Evolutionary conservation across 2,113 vertebrate species (phyloP).

Genomic region (Oryzias javanicus): DNA sequence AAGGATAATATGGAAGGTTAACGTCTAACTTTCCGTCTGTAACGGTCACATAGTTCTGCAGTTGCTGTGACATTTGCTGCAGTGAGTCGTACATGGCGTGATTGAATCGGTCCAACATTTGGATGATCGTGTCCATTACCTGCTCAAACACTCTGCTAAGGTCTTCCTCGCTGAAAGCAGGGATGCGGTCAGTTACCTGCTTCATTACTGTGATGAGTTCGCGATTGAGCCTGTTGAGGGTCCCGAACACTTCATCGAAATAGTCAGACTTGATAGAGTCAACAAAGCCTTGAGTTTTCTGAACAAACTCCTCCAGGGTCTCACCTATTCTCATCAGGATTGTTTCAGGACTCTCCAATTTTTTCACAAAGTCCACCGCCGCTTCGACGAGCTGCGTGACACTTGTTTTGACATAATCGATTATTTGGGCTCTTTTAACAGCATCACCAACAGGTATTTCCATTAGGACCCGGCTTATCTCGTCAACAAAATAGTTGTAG

Average conservation of each 20-base stretch:
- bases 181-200: slow-evolving; percentile 59
- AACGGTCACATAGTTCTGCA: slow-evolving; percentile 67
- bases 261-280: slow-evolving; percentile 70
- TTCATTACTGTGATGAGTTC: slow-evolving; percentile 57
- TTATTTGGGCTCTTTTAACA: slow-evolving; percentile 63
- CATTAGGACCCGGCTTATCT: slow-evolving; percentile 68
- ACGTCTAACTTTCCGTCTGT: slow-evolving; percentile 78
- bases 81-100: slow-evolving; percentile 68
- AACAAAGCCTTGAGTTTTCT: slow-evolving; percentile 19
- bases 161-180: slow-evolving; percentile 43
- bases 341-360: slow-evolving; percentile 57
- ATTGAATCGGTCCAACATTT: slow-evolving; percentile 61
- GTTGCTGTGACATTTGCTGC: slow-evolving; percentile 58
- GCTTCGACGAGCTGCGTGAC: slow-evolving; percentile 18
- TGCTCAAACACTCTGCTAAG: slow-evolving; percentile 5
- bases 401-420: slow-evolving; percentile 48
- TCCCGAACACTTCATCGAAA: slow-evolving; percentile 69
- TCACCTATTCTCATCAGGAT: slow-evolving; percentile 68
- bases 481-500: slow-evolving; percentile 71
- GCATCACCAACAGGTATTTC: slow-evolving; percentile 65
- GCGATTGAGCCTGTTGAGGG: slow-evolving; percentile 62
- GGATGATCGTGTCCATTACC: slow-evolving; percentile 28
- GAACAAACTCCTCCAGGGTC: slow-evolving; percentile 5
- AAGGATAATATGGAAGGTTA: slow-evolving; percentile 73
- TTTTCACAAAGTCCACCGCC: slow-evolving; percentile 58